phyloP scores from a whole-genome alignment of 2,113 vertebrate genomes.

The Mormyrus iriodes region DNA sequence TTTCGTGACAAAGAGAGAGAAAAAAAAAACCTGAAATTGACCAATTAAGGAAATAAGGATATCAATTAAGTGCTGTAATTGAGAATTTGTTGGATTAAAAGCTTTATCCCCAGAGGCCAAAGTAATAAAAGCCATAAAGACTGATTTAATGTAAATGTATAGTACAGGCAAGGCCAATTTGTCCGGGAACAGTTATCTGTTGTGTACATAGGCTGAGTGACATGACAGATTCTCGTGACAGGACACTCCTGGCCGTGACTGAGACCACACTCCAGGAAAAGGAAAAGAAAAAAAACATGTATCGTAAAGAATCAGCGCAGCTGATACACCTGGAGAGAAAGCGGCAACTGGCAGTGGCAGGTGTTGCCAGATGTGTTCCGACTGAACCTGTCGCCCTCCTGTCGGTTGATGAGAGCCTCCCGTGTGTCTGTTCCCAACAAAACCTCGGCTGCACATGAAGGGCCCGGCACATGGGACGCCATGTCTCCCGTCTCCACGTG shows the following conservation, averaged over 20 bases:
- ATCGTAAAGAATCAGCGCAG: neutral
- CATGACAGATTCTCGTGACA: neutral
- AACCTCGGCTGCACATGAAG: neutral
- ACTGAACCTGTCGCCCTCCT: neutral
- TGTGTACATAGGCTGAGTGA: neutral
- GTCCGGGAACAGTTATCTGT: neutral
- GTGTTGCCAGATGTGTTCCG: slow-evolving; percentile 3
- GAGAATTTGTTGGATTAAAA: slow-evolving; percentile 60
- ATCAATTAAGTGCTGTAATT: slow-evolving; percentile 66
- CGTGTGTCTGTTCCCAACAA: neutral
- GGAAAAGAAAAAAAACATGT: neutral
- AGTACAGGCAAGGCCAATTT: neutral
- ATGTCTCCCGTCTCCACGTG: neutral
- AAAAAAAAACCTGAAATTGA: slow-evolving; percentile 36
- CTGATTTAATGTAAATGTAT: slow-evolving; percentile 39
- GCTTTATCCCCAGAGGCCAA: slow-evolving; percentile 56
- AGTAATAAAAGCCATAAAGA: slow-evolving; percentile 52
- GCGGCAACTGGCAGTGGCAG: neutral
- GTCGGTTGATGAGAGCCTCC: neutral
- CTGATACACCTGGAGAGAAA: neutral
- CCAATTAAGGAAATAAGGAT: slow-evolving; percentile 66
- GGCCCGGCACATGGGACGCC: slow-evolving; percentile 1
- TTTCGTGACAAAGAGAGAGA: neutral
- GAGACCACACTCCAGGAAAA: neutral
- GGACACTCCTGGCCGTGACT: neutral